Evolutionary conservation across 2,888 invertebrate species (phyloP).

Genomic region (Sinopyrophorus schimmeli): DNA sequence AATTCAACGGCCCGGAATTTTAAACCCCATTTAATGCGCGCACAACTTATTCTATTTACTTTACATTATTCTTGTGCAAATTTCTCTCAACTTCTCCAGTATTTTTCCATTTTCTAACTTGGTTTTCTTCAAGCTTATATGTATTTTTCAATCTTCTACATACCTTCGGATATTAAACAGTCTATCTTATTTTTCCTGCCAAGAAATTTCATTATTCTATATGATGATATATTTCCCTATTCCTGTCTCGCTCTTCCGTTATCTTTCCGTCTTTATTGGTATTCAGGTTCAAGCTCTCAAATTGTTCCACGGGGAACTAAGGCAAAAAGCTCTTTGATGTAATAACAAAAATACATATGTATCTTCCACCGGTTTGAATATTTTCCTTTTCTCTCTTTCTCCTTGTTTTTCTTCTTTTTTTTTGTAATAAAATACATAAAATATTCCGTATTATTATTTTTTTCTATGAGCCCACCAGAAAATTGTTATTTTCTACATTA

Average conservation of each 20-base stretch:
- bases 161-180: constrained; percentile 53
- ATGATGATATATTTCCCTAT: constrained; percentile 53
- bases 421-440: too few relatives aligned
- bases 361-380: constrained; percentile 27
- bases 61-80: constrained; percentile 46
- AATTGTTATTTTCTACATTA: too few relatives aligned
- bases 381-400: too few relatives aligned
- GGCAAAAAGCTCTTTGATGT: constrained; percentile 31
- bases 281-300: constrained; percentile 30
- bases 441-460: too few relatives aligned
- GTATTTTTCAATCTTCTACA: constrained; percentile 53
- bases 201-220: constrained; percentile 54
- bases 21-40: constrained; percentile 41
- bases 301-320: constrained; percentile 28
- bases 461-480: too few relatives aligned
- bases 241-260: constrained; percentile 33
- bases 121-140: constrained; percentile 41
- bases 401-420: too few relatives aligned
- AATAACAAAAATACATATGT: constrained; percentile 23
- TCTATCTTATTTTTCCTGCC: constrained; percentile 52
- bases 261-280: constrained; percentile 33
- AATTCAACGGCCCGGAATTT: constrained; percentile 41
- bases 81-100: constrained; percentile 45
- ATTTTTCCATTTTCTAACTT: constrained; percentile 45
- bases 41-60: constrained; percentile 48